Evolutionary conservation across 1,140 invertebrate species (phyloP), one percentile per base, ranked within the genome.

Genomic region (Orius laevigatus): DNA sequence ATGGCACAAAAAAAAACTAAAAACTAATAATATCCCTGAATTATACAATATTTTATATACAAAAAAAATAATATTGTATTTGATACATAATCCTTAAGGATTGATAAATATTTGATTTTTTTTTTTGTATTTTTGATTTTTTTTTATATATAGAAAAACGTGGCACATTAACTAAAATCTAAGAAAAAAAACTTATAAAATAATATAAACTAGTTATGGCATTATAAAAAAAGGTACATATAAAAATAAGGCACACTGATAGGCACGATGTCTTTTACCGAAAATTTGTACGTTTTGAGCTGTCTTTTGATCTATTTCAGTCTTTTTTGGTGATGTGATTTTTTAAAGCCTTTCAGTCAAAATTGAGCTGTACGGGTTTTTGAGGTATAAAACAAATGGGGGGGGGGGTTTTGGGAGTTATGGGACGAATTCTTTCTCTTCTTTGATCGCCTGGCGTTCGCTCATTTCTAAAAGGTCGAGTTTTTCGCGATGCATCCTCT

Each of bases 401-500:
- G 10, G 25, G 8, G 25, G 8, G 15, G 15, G 10, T 38, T 12
- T n/a, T 38, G 10, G 15, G n/a, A 3, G 5, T 19, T 42, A 42
- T 42, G 12, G 40, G 11, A 18, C 40, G 12, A 42, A 14, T 19
- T 42, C 40, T 42, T 42, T 42, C 4, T 11, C 40, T 11, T 14
- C 18, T 14, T 16, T 14, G 12, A 19, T 16, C 12, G 40, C 40
- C 25, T 25, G 25, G 10, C 40, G 40, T 19, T 42, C 40, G 18
- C 40, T 42, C 40, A 42, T 14, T 45, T 57, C 56, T 16, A 59
- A 38, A 51, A 59, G 52, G 14, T 53, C 56, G 10, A 59, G 48
- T 52, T 60, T 60, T 49, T 81, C 79, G 61, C 83, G 80, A 64
- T 87, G 82, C 82, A 86, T 85, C 12, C 83, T 72, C 61, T 85